Base-by-base conservation (phyloP, 2,888 invertebrate species). In the Eumacrocentrus americanus region DNA sequence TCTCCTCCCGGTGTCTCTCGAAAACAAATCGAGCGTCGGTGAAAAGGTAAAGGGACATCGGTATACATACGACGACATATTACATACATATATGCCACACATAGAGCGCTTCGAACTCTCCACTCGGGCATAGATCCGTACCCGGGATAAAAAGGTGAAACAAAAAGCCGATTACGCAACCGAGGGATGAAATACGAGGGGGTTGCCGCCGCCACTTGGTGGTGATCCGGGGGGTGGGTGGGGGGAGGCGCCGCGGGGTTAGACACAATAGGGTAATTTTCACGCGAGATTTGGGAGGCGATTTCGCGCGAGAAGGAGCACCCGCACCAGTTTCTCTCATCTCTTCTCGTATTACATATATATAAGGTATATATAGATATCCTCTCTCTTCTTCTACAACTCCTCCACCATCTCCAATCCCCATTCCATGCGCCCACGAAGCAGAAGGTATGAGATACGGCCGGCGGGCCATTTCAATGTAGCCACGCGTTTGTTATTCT, bases 231-330 rank as follows among this genome's bases (percentile, higher is more conserved):
- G n/a, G 66, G 47, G 56, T 59, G 38, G 61, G 57, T 37, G 54
- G 40, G 53, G 40, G 67, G 64, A 53, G 64, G 60, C 64, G 58
- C 63, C 55, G 62, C 66, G 64, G 72, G 65, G 62, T 67, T 70
- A 46, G 60, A 69, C 67, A 79, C 79, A 80, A 80, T 80, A 74
- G 80, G 80, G 79, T 79, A 80, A 80, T 80, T 79, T 80, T 80
- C 80, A 80, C 80, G 80, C 79, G 79, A 80, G 79, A 80, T 80
- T 80, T 80, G 79, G 75, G 74, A 78, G 74, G 76, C 77, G 79
- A 79, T 79, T 74, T 76, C 70, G 71, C 75, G 74, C 67, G 70
- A 73, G 70, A 70, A 62, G 65, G 51, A 63, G 65, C 69, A 61
- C 52, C 53, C 59, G 40, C 53, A 35, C 47, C 59, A 7, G 42